Conservation (phyloP, 2,888 invertebrate genomes). For the Octonoba sinensis region DNA sequence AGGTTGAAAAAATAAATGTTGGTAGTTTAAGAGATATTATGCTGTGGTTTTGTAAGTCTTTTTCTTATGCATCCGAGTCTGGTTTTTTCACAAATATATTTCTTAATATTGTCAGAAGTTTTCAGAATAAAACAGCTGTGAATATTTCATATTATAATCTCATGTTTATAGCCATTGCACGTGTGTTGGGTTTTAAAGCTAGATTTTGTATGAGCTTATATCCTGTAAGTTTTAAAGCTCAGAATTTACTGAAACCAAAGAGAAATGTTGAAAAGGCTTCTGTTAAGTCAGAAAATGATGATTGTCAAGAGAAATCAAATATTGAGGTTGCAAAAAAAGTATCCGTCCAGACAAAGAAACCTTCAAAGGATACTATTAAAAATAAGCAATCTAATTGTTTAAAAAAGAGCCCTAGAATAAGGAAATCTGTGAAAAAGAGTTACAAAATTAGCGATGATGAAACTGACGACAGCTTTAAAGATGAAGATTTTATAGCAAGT, state of each 20-base stretch:
- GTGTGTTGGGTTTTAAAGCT: slow-evolving; percentile 85
- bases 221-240: slow-evolving; percentile 81
- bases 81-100: slow-evolving; percentile 72
- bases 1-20: slow-evolving; percentile 45
- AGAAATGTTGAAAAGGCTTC: no score
- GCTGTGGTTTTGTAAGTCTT: slow-evolving; percentile 79
- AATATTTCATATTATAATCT: slow-evolving; percentile 80
- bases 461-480: slow-evolving; percentile 58
- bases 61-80: slow-evolving; percentile 36
- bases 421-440: slow-evolving; percentile 28
- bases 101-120: slow-evolving; percentile 69
- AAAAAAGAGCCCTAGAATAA: background rate
- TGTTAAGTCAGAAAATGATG: no score
- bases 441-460: slow-evolving; percentile 64
- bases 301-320: no score
- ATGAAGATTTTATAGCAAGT: slow-evolving; percentile 53
- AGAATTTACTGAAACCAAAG: slow-evolving; percentile 67
- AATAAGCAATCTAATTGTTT: background rate
- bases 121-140: slow-evolving; percentile 73
- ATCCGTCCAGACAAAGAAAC: no score
- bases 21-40: slow-evolving; percentile 26
- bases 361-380: no score
- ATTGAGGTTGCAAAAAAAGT: no score
- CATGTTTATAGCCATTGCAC: slow-evolving; percentile 82
- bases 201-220: slow-evolving; percentile 85